These are phyloP conservation scores for Sciaenops ocellatus DNA, from an alignment of 2,797 vertebrate species.

Conservation along the genomic window DNA sequence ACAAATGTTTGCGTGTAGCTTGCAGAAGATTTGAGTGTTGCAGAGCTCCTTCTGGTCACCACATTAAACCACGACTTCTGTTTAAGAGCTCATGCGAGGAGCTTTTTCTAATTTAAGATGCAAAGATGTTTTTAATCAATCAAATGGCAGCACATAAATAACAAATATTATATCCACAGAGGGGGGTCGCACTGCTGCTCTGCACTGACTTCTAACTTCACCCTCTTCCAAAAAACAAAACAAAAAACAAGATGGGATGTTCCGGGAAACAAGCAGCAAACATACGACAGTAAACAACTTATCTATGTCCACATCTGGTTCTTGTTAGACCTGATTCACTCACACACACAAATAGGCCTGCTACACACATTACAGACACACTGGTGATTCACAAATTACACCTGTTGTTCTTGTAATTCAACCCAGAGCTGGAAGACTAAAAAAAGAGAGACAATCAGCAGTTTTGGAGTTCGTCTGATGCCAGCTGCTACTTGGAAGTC, in stretches of 20 bases:
- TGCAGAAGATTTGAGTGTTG: background rate
- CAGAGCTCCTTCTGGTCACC: background rate
- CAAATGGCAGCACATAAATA: background rate
- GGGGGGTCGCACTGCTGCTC: background rate
- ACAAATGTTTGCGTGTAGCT: background rate
- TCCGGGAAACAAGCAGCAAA: conserved; percentile 55
- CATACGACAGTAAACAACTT: conserved; percentile 68
- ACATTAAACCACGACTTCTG: conserved; percentile 23
- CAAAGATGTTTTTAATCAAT: conserved; percentile 14
- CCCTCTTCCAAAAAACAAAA: too few relatives aligned
- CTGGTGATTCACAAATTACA: conserved; percentile 51
- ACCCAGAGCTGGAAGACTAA: background rate
- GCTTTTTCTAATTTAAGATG: background rate
- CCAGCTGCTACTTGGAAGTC: conserved; percentile 63
- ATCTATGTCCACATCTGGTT: conserved; percentile 84
- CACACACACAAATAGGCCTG: conserved; percentile 1
- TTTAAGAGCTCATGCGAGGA: background rate
- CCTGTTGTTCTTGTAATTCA: conserved; percentile 53
- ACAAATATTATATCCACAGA: background rate
- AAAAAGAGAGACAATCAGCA: conserved; percentile 36
- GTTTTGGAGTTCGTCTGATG: background rate
- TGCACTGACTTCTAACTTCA: background rate
- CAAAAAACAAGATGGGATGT: conserved; percentile 35
- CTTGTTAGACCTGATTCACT: conserved; percentile 80
- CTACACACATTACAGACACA: conserved; percentile 25